Conservation (phyloP, 2,888 invertebrate genomes). For the Tethea ocularis region DNA sequence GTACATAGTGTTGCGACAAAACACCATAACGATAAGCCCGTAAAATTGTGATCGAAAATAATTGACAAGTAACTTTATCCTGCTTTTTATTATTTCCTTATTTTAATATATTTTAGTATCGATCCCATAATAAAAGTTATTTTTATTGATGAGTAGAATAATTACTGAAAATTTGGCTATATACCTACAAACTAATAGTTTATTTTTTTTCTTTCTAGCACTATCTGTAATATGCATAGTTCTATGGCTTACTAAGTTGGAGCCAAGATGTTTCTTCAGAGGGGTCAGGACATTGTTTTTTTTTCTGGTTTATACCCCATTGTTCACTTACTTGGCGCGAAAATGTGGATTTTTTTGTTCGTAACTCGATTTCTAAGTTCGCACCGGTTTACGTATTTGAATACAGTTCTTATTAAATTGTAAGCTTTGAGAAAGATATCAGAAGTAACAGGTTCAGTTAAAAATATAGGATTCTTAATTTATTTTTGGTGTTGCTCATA, state of each 20-base stretch:
- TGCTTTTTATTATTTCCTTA: too few species aligned
- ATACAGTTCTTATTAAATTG: not conserved
- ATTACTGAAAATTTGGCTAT: too few species aligned
- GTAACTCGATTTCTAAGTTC: slow-evolving; percentile 24
- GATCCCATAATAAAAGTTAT: too few species aligned
- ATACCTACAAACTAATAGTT: too few species aligned
- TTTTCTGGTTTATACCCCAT: slow-evolving; percentile 58
- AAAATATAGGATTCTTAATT: too few species aligned
- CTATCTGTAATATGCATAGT: not conserved
- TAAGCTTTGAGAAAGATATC: not conserved
- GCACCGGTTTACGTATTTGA: slow-evolving; percentile 5
- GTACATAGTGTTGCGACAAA: too few species aligned
- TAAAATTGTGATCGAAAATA: too few species aligned
- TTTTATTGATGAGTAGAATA: too few species aligned
- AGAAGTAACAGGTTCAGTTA: not conserved
- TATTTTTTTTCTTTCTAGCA: not conserved
- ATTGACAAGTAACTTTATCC: too few species aligned
- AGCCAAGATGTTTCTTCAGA: slow-evolving; percentile 59
- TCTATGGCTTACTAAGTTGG: slow-evolving; percentile 9
- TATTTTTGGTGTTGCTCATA: too few species aligned
- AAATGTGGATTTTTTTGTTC: slow-evolving; percentile 43
- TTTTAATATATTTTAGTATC: too few species aligned
- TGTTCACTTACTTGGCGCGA: slow-evolving; percentile 60
- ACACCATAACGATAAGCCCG: too few species aligned
- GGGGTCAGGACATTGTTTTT: slow-evolving; percentile 60